phyloP scores from a whole-genome alignment of 2,797 vertebrate genomes.

The Ctenopoma multispine region DNA sequence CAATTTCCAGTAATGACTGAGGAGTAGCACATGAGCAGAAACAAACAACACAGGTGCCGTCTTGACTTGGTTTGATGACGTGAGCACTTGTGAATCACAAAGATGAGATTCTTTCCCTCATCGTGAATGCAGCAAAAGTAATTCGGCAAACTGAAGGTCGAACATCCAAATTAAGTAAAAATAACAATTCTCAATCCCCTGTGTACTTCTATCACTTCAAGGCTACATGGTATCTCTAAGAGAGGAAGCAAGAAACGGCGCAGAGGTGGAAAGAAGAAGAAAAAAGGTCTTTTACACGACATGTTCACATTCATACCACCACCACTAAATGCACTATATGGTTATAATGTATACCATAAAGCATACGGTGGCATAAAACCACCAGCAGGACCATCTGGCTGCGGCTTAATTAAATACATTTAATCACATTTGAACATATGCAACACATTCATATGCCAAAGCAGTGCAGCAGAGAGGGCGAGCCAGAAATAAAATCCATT shows the following conservation, averaged over 20 bases:
- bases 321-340: constrained; percentile 25
- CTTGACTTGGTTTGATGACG: neutral
- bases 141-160: constrained; percentile 4
- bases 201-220: neutral
- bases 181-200: neutral
- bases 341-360: constrained; percentile 51
- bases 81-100: neutral
- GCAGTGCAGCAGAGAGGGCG: constrained; percentile 15
- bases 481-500: constrained; percentile 49
- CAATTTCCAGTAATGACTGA: neutral
- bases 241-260: neutral
- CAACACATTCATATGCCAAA: constrained; percentile 31
- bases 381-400: constrained; percentile 65
- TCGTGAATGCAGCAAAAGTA: neutral
- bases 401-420: constrained; percentile 62
- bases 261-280: neutral
- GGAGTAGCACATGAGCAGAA: neutral
- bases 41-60: neutral
- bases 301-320: constrained; percentile 1
- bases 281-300: neutral
- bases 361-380: constrained; percentile 52
- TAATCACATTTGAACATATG: constrained; percentile 65
- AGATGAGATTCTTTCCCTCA: neutral
- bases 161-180: neutral
- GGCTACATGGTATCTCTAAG: neutral